Percentiles rank a stretch among this genome's conserved stretches.
Evolutionary conservation across 2,113 vertebrate genomes (phyloP).

Genomic region (Fregetta grallaria): DNA sequence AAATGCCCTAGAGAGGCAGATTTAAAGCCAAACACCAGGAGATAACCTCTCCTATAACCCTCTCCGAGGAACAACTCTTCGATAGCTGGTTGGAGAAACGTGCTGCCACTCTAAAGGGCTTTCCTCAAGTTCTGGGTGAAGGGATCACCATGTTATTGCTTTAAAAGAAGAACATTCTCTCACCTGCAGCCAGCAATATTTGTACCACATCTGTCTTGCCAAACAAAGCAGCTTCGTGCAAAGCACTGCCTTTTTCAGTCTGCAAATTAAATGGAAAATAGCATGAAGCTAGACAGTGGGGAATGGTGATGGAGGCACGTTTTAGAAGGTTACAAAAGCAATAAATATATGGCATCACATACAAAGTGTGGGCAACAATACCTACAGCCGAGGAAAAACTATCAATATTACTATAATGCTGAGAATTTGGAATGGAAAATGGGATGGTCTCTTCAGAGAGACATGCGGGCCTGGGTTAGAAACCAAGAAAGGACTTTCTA

Average conservation of each 20-base stretch:
- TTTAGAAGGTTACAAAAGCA: constrained; percentile 35
- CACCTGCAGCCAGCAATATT: constrained; percentile 94
- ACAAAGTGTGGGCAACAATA: background rate
- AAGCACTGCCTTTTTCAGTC: constrained; percentile 98
- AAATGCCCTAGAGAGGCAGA: background rate
- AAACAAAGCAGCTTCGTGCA: constrained; percentile 97
- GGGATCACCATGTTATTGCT: background rate
- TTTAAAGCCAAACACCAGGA: background rate
- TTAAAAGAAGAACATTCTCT: constrained; percentile 65
- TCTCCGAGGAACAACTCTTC: background rate
- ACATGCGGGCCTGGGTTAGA: background rate
- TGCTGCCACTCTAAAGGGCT: background rate
- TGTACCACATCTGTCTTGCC: constrained; percentile 97
- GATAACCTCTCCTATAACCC: background rate
- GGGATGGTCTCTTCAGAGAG: background rate
- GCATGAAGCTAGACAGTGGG: constrained; percentile 55
- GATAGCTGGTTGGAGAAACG: background rate
- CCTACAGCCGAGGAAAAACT: background rate
- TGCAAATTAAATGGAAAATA: constrained; percentile 77
- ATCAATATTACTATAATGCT: background rate
- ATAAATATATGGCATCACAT: background rate
- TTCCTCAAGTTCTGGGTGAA: background rate
- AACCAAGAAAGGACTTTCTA: background rate
- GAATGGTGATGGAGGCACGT: constrained; percentile 16
- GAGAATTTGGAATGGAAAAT: background rate